phyloP scores from a whole-genome alignment of 2,113 vertebrate species.

The Sinocyclocheilus grahami region DNA sequence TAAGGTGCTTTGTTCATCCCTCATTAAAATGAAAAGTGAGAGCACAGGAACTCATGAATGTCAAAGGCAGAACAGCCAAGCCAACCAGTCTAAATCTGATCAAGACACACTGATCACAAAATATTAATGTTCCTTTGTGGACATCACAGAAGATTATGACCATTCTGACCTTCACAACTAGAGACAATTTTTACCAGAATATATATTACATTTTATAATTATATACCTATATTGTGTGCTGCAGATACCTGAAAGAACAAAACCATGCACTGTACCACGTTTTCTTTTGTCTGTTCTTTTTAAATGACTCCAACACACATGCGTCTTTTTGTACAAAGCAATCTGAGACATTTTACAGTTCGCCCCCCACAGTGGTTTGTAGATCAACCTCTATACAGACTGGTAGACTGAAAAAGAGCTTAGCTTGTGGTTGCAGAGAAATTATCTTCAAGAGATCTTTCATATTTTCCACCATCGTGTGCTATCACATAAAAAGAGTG shows the following conservation, averaged over 20 bases:
- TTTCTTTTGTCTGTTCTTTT: too few relatives aligned
- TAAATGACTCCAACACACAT: too few relatives aligned
- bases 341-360: not conserved
- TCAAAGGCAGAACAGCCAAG: not conserved
- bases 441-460: not conserved
- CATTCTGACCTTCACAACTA: not conserved
- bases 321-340: not conserved
- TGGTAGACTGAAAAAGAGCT: not conserved
- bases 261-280: too few relatives aligned
- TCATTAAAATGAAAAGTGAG: constrained; percentile 3
- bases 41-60: not conserved
- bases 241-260: too few relatives aligned
- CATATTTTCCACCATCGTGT: not conserved
- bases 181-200: not conserved
- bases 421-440: not conserved
- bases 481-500: not conserved
- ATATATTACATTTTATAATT: too few relatives aligned
- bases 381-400: not conserved
- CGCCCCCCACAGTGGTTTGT: not conserved
- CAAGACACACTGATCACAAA: not conserved
- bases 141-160: not conserved
- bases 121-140: not conserved
- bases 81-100: not conserved
- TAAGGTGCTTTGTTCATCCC: constrained; percentile 16
- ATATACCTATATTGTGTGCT: too few relatives aligned